phyloP scores from a whole-genome alignment of 30 jellyfish, hydroid and myxozoan genomes.

The Rhopilema esculentum region DNA sequence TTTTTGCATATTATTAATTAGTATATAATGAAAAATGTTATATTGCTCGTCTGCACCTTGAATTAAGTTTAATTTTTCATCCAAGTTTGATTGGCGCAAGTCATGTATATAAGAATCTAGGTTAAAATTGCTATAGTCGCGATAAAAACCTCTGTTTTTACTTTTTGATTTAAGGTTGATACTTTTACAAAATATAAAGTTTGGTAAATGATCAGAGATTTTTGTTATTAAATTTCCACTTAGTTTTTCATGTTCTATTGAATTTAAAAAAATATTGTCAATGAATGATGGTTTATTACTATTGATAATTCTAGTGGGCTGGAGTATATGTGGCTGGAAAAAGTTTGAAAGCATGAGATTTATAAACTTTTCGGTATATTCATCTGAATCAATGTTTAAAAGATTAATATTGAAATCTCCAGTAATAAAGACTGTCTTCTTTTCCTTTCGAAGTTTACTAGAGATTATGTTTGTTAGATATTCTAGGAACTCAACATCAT shows the following conservation, averaged over 20 bases:
- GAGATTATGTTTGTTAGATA: slow-evolving; percentile 33
- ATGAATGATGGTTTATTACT: slow-evolving; percentile 18
- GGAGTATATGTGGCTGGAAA: slow-evolving; percentile 25
- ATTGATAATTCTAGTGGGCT: slow-evolving; percentile 5
- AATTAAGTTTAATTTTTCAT: not conserved
- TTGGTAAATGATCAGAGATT: slow-evolving; percentile 28
- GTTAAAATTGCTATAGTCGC: slow-evolving; percentile 43
- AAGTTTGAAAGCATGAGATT: slow-evolving; percentile 34
- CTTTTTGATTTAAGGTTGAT: slow-evolving; percentile 1
- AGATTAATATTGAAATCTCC: slow-evolving; percentile 38
- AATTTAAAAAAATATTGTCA: slow-evolving; percentile 16
- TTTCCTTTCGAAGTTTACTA: slow-evolving; percentile 15
- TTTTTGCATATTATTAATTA: not conserved
- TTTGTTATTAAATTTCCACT: too few species aligned
- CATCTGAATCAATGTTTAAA: slow-evolving; percentile 14
- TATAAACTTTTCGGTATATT: slow-evolving; percentile 9
- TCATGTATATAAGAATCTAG: slow-evolving; percentile 2
- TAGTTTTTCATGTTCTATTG: slow-evolving; percentile 5
- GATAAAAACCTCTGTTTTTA: not conserved
- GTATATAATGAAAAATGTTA: slow-evolving; percentile 25
- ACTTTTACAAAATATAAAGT: slow-evolving; percentile 18
- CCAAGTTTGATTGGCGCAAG: not conserved
- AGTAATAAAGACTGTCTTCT: slow-evolving; percentile 15
- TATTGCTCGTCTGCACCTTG: slow-evolving; percentile 42
- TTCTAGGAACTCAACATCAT: slow-evolving; percentile 38